Evolutionary conservation across 2,113 vertebrate genomes (phyloP).

Genomic region (Peucedramus taeniatus): DNA sequence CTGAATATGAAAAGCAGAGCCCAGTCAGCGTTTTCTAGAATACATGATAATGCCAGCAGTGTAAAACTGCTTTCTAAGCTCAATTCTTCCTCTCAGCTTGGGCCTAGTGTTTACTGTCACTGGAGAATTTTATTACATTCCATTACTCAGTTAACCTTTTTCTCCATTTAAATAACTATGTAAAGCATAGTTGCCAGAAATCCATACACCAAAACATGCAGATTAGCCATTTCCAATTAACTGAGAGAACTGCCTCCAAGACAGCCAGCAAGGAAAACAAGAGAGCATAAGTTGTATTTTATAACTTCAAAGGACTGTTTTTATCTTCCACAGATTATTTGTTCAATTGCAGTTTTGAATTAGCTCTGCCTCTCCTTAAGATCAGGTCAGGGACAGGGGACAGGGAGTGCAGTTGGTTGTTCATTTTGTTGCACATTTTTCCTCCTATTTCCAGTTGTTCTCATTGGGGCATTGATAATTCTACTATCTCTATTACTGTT

Average conservation of each 20-base stretch:
- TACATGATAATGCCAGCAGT: neutral
- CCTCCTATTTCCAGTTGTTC: neutral
- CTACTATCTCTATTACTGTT: neutral
- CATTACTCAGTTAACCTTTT: neutral
- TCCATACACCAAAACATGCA: neutral
- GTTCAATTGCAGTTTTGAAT: neutral
- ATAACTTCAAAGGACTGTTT: conserved; percentile 18
- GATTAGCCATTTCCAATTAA: conserved; percentile 12
- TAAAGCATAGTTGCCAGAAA: neutral
- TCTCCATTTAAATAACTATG: conserved; percentile 2
- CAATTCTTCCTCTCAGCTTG: neutral
- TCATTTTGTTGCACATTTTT: neutral
- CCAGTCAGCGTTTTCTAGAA: neutral
- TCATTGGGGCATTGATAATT: neutral
- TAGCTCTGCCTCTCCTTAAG: neutral
- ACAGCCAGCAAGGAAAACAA: conserved; percentile 14
- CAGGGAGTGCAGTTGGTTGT: neutral
- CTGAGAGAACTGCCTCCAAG: neutral
- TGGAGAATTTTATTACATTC: neutral
- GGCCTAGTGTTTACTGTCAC: neutral
- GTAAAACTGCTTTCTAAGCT: neutral
- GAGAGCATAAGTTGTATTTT: neutral
- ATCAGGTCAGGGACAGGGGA: neutral
- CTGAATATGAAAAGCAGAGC: neutral
- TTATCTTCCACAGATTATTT: conserved; percentile 44